These are phyloP conservation scores for Scelioninae gen. 2 DNA, from an alignment of 2,888 invertebrate genomes.

Conservation along the genomic window DNA sequence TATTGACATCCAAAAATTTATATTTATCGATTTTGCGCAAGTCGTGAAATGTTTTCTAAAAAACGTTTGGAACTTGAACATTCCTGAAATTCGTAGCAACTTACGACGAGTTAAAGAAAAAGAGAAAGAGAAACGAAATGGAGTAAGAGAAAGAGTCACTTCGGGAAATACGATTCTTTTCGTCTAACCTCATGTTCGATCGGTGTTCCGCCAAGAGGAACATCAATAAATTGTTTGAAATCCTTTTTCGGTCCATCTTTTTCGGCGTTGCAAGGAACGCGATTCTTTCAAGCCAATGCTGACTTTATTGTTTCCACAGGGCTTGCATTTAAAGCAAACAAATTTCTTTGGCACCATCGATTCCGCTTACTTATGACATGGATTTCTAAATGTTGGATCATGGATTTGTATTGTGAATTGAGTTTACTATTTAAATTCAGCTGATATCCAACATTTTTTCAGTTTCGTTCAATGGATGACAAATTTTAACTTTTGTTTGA, in stretches of 20 bases:
- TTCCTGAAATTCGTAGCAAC: conserved; percentile 23
- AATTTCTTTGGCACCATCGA: conserved; percentile 36
- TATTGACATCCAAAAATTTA: neutral
- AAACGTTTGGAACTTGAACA: conserved; percentile 32
- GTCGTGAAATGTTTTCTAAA: neutral
- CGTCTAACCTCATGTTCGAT: conserved; percentile 39
- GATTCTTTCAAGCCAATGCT: conserved; percentile 34
- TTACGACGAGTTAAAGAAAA: conserved; percentile 2
- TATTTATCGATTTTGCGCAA: conserved; percentile 6
- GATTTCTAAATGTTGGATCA: neutral
- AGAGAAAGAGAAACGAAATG: neutral
- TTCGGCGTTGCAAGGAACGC: conserved; percentile 20
- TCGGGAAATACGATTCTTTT: conserved; percentile 38
- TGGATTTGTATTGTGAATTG: neutral
- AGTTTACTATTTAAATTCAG: too few relatives aligned
- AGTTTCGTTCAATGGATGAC: too few relatives aligned
- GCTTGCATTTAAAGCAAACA: conserved; percentile 25
- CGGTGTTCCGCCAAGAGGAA: conserved; percentile 31
- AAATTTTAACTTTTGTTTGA: too few relatives aligned
- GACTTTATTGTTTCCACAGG: conserved; percentile 53
- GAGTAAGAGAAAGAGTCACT: conserved; percentile 5
- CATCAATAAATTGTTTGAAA: conserved; percentile 53
- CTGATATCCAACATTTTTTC: too few relatives aligned
- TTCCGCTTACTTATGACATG: conserved; percentile 31
- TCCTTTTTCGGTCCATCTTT: conserved; percentile 49